Evolutionary conservation across 2,113 vertebrate genomes (phyloP), one percentile per base, ranked within the genome.

Genomic region (Bothrops jararaca): DNA sequence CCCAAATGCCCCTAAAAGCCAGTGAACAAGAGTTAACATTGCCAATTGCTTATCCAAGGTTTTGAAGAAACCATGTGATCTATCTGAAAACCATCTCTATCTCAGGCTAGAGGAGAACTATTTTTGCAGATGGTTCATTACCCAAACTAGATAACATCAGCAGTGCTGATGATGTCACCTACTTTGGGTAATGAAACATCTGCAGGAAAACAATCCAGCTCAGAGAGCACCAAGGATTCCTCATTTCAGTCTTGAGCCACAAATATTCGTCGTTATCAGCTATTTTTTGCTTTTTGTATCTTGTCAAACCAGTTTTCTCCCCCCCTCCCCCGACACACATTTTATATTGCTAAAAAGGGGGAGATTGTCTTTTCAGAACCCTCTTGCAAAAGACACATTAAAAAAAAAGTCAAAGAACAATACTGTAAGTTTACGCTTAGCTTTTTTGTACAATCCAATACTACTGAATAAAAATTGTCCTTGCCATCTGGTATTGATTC

Each of bases 401-500:
- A 94, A 95, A 95, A 95, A 96, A 96, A 86, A 15, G 91, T 90
- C 86, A 45, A 95, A 94, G 85, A 58, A 92, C 95, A 90, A 90
- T 87, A 50, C 95, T 87, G 9, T 89, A 94, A 92, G 95, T 94
- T 95, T 80, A 91, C 85, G 96, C 89, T 87, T 95, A 92, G 90
- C 2, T 89, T 57, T 91, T 92, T 95, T 20, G 52, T 87, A 93
- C 0, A 1, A 88, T 92, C 89, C 91, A 93, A 64, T 94, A 94
- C 95, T 95, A 93, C 95, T 94, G 94, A 89, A 86, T 94, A 54
- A 92, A 90, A 95, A 94, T 85, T 92, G 96, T 92, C 92, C 86
- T 69, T 90, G 91, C 92, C 97, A 96, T 94, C 94, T 97, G 96
- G 96, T 93, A 96, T 95, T 96, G 96, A 96, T 97, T 97, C 95